Conservation (phyloP, 2,888 invertebrate genomes). For the Ectemnius continuus region DNA sequence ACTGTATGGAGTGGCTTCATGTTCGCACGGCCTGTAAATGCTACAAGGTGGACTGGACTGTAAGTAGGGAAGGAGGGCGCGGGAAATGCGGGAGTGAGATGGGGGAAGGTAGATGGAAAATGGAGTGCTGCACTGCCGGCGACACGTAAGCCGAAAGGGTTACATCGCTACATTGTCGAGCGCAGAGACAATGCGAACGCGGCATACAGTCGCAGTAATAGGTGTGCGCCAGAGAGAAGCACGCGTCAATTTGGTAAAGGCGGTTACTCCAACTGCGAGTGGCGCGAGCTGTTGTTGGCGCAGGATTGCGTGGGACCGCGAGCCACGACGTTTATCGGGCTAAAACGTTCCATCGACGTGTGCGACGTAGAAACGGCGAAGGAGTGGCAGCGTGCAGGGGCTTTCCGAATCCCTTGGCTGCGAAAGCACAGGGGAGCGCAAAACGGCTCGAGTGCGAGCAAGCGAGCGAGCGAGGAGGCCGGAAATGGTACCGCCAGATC, state of each 20-base stretch:
- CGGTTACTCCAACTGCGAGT: neutral
- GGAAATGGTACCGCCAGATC: neutral
- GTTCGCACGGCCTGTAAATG: slow-evolving; percentile 35
- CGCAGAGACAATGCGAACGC: slow-evolving; percentile 10
- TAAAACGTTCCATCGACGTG: slow-evolving; percentile 9
- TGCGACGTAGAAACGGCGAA: slow-evolving; percentile 10
- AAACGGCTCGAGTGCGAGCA: neutral
- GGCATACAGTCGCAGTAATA: neutral
- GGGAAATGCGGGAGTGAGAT: slow-evolving; percentile 15
- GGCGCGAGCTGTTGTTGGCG: neutral
- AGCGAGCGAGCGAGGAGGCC: neutral
- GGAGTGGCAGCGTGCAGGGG: slow-evolving; percentile 11
- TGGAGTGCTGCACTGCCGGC: slow-evolving; percentile 14
- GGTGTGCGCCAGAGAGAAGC: neutral
- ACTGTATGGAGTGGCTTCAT: slow-evolving; percentile 42
- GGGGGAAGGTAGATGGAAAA: neutral
- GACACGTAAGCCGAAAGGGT: slow-evolving; percentile 7
- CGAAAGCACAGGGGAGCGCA: neutral
- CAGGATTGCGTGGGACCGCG: neutral
- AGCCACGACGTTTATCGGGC: neutral
- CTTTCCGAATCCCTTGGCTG: slow-evolving; percentile 16
- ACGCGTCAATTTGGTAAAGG: neutral
- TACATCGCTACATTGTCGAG: slow-evolving; percentile 20
- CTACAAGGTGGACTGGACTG: slow-evolving; percentile 14
- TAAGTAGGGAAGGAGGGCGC: slow-evolving; percentile 26